Percentiles rank a stretch among this genome's conserved stretches.
These are phyloP conservation scores for Tethya wilhelma DNA, from an alignment of 37 sponge, comb jelly and placozoan genomes.

Conservation along the genomic window DNA sequence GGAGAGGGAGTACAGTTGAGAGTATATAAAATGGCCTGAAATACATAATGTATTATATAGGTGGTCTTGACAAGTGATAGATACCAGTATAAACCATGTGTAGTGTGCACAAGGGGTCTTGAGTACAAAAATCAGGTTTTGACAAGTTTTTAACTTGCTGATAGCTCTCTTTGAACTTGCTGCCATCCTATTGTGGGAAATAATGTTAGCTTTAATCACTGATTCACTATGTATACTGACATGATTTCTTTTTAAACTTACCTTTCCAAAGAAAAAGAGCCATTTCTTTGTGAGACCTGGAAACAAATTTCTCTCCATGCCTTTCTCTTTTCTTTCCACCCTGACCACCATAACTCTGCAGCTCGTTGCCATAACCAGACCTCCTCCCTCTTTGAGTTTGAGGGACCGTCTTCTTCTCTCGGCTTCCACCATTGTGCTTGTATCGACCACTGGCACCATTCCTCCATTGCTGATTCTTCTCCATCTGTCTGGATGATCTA, in stretches of 20 bases:
- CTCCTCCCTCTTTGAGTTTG: neutral
- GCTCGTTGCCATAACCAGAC: neutral
- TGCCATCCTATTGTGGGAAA: neutral
- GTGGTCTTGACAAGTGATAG: too few species aligned
- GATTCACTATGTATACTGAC: neutral
- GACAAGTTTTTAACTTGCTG: neutral
- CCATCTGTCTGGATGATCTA: neutral
- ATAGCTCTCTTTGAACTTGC: neutral
- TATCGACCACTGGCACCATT: neutral
- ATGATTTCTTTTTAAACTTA: neutral
- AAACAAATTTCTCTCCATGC: too few species aligned
- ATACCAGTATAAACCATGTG: too few species aligned
- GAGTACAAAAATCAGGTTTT: too few species aligned
- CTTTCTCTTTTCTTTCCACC: too few species aligned
- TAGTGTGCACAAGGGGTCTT: too few species aligned
- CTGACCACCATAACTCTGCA: too few species aligned
- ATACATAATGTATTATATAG: too few species aligned
- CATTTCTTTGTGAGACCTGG: constrained; percentile 47
- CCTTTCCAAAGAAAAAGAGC: constrained; percentile 43
- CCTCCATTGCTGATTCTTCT: neutral
- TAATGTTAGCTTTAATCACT: neutral
- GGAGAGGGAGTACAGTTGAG: too few species aligned
- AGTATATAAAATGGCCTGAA: too few species aligned
- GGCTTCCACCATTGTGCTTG: neutral
- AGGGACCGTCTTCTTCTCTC: neutral